Base-by-base conservation (phyloP, 2,797 vertebrate species). In the Decapterus maruadsi region DNA sequence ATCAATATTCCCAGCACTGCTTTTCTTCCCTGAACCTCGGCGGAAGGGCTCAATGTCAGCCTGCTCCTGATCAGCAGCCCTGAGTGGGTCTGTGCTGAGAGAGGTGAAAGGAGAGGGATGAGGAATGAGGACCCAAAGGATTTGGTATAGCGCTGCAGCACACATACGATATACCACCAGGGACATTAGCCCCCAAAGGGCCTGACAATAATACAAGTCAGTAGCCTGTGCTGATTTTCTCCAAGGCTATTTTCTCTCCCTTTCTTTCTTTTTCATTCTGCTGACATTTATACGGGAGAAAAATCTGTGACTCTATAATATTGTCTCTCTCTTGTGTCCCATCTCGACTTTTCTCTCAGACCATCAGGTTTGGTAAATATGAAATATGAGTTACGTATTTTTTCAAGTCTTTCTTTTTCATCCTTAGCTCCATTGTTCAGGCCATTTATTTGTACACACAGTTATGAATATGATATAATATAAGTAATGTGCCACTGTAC, bases 51-150 rank as follows among this genome's bases (percentile, higher is more conserved):
- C 60, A 45, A 19, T 80, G 80, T 73, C 84, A 60, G 72, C 34
- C 34, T 59, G 70, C 61, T 83, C 57, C 82, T 74, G 69, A 62
- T 85, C 84, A 75, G 70, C 71, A 76, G 51, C 46, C 46, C 43
- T 54, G 53, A 77, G 56, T 70, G 43, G 63, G 26, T 84, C 53
- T 68, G 57, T 43, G 75, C 63, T 66, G 67, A 80, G 67, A 83
- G 46, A 51, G 53, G 72, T 46, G 74, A 71, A 63, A 58, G 75
- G 6, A 45, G 38, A 75, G 34, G 64, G 66, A 68, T 58, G 55
- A 73, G 56, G 51, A 54, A 66, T 50, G 72, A 70, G 14, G 38
- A 77, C 65, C 40, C 8, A 11, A 31, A 75, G 66, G 71, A 81
- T 66, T 75, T 69, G 10, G 19, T 65, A 17, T 10, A 46, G 67